Evolutionary conservation across 2,888 invertebrate genomes (phyloP).

Genomic region (Shargacucullia verbasci): DNA sequence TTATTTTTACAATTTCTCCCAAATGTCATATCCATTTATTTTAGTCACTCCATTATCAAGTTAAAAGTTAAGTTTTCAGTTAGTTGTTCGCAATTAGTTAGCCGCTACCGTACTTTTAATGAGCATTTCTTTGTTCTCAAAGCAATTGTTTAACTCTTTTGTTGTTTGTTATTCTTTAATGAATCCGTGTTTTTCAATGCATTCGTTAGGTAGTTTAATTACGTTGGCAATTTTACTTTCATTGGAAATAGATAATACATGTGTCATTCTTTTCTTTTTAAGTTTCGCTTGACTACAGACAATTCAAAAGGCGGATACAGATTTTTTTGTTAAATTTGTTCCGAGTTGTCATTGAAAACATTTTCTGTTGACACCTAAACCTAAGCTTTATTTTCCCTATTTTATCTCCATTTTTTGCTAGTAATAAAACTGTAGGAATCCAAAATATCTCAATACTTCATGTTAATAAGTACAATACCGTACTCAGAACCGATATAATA

Average conservation of each 20-base stretch:
- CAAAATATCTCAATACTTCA: not conserved
- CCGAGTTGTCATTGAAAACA: not conserved
- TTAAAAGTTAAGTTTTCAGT: constrained; percentile 74
- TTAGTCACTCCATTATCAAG: constrained; percentile 56
- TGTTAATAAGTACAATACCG: constrained; percentile 14
- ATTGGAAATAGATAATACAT: constrained; percentile 34
- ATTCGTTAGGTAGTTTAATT: constrained; percentile 39
- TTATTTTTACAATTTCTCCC: constrained; percentile 20
- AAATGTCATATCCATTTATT: constrained; percentile 53
- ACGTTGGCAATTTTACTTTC: constrained; percentile 28
- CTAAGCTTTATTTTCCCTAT: too few relatives aligned
- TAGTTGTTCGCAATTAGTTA: constrained; percentile 72
- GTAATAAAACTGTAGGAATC: too few relatives aligned
- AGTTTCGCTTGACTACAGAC: not conserved
- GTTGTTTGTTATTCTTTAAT: constrained; percentile 61
- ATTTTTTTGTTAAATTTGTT: not conserved
- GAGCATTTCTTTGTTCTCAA: constrained; percentile 73
- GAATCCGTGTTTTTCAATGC: constrained; percentile 49
- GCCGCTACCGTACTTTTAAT: constrained; percentile 70
- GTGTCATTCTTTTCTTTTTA: constrained; percentile 10
- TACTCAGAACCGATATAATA: constrained; percentile 18
- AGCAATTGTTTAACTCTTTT: constrained; percentile 66
- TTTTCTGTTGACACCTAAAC: too few relatives aligned
- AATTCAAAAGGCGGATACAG: too few relatives aligned
- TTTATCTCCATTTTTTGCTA: not conserved